A percentile compares a stretch with the other conserved stretches of the same genome.
Conservation (phyloP, 1,140 invertebrate species). For the Aradophagus sp. region DNA sequence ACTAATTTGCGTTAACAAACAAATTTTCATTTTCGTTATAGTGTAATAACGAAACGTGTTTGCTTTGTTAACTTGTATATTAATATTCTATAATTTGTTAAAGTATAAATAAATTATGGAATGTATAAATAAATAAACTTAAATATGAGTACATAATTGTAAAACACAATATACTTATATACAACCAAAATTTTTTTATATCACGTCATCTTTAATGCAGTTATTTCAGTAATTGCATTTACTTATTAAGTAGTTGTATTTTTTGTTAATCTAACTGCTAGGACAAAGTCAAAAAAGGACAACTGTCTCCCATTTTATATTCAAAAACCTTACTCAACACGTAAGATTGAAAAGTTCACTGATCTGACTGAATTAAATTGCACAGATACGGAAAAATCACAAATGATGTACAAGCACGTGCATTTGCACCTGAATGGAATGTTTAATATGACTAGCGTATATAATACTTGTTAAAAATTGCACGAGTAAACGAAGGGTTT, state of each 20-base stretch:
- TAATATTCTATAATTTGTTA: constrained; percentile 4
- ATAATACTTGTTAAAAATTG: too few species aligned
- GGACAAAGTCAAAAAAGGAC: constrained; percentile 1
- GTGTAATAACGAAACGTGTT: background rate
- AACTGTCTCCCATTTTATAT: background rate
- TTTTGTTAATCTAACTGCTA: constrained; percentile 8
- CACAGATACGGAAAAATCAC: constrained; percentile 58
- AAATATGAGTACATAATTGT: constrained; percentile 16
- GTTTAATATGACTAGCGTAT: constrained; percentile 1
- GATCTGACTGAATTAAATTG: constrained; percentile 58
- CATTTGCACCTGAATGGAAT: constrained; percentile 18
- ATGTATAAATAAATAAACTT: constrained; percentile 25
- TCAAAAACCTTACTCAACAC: background rate
- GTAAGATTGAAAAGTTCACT: too few species aligned
- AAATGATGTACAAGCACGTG: constrained; percentile 24
- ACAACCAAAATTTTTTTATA: constrained; percentile 36
- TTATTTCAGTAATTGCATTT: constrained; percentile 5
- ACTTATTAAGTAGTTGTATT: constrained; percentile 4
- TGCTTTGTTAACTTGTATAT: constrained; percentile 9
- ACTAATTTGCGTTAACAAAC: constrained; percentile 22
- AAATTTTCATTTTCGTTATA: constrained; percentile 2
- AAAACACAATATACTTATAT: constrained; percentile 31
- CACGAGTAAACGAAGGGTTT: too few species aligned
- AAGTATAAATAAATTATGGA: constrained; percentile 10
- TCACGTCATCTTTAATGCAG: constrained; percentile 35